These are phyloP conservation scores for Muscidifurax raptorellus DNA, from an alignment of 1,140 invertebrate species.

Conservation along the genomic window DNA sequence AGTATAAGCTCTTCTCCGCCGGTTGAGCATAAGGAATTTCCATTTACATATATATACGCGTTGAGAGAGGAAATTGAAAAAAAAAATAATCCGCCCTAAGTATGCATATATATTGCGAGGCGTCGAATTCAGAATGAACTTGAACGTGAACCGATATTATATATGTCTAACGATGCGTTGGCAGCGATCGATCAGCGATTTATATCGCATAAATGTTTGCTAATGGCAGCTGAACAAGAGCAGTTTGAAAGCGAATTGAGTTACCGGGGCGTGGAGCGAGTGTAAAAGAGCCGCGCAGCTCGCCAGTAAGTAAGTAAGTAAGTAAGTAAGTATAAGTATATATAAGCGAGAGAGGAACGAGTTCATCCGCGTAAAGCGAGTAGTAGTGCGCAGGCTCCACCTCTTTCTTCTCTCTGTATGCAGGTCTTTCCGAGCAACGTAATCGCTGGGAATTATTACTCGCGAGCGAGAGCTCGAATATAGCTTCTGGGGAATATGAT, in stretches of 20 bases:
- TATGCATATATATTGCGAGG: neutral
- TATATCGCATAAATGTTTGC: neutral
- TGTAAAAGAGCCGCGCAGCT: neutral
- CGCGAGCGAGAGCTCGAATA: neutral
- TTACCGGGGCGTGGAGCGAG: neutral
- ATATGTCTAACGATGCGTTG: neutral
- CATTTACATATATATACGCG: conserved; percentile 33
- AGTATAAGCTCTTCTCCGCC: neutral
- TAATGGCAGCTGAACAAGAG: neutral
- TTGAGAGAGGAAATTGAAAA: conserved; percentile 23
- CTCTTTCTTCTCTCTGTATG: neutral
- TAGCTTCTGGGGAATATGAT: conserved; percentile 14
- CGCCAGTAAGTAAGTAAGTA: no score
- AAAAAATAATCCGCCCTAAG: neutral
- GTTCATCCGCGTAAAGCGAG: neutral
- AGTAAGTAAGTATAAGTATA: no score
- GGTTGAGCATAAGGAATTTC: conserved; percentile 12
- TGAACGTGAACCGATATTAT: conserved; percentile 24
- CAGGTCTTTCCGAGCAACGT: neutral
- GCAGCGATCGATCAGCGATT: neutral
- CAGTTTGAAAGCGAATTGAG: neutral
- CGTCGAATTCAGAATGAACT: conserved; percentile 51
- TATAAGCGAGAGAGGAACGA: neutral
- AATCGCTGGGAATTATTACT: conserved; percentile 30
- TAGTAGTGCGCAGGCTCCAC: neutral